Percentiles rank a stretch among this genome's conserved stretches.
These are phyloP conservation scores for Drosophila tripunctata DNA, from an alignment of 2,888 invertebrate genomes.

Conservation along the genomic window DNA sequence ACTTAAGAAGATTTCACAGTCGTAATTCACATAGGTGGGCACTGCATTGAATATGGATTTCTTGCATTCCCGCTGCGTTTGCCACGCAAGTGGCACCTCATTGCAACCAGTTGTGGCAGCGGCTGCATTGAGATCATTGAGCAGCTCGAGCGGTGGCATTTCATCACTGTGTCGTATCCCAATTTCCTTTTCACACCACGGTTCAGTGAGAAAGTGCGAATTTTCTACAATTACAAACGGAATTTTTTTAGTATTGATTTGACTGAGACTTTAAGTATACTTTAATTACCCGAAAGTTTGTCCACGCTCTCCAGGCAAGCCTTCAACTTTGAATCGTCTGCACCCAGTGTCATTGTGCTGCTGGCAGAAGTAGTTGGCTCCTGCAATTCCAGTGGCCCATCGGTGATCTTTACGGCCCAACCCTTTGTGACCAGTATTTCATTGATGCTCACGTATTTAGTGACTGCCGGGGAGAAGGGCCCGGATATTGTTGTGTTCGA, in stretches of 20 bases:
- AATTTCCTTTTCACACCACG: neutral
- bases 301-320: neutral
- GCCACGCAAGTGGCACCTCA: conserved; percentile 85
- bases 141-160: conserved; percentile 49
- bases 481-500: conserved; percentile 86
- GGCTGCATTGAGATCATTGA: conserved; percentile 35
- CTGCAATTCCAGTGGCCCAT: neutral
- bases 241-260: neutral
- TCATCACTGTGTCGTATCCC: conserved; percentile 22
- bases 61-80: conserved; percentile 85
- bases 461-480: conserved; percentile 88
- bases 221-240: neutral
- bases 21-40: conserved; percentile 87
- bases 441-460: conserved; percentile 88
- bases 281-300: conserved; percentile 1
- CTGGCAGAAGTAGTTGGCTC: neutral
- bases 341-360: neutral
- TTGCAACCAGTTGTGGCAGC: conserved; percentile 25
- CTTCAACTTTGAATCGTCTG: neutral
- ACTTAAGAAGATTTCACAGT: conserved; percentile 85
- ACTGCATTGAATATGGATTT: conserved; percentile 86
- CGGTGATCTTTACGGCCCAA: conserved; percentile 1
- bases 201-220: neutral
- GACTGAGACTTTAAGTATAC: too few relatives aligned
- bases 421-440: conserved; percentile 84